Base-by-base conservation (phyloP, 2,888 invertebrate genomes). In the Apoderus coryli region DNA sequence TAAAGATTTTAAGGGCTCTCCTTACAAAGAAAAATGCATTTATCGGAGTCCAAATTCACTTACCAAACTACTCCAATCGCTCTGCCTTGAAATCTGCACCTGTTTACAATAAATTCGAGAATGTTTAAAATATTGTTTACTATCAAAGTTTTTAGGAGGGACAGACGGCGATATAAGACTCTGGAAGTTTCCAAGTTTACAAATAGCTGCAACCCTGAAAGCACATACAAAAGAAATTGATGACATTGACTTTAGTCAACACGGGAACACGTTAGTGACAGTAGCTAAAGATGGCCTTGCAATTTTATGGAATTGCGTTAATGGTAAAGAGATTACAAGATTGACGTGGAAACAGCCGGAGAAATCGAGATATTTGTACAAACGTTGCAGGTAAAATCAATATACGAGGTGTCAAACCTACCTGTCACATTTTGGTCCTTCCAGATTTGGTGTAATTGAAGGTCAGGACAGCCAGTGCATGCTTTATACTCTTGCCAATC, bases 161-260 rank as follows among this genome's bases (percentile, higher is more conserved):
- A 77, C 81, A 1, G 93, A 95, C 59, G 85, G 90, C 3, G 69
- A 72, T 48, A 62, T 95, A 16, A 67, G 90, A 32, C 59, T 93
- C 6, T 95, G 93, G 93, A 69, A 73, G 49, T 88, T 86, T 56
- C 90, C 92, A 1, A 72, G 75, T 44, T 65, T 90, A 61, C 65
- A 73, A 30, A 67, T 74, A 41, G 50, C 73, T 11, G 67, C 69
- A 46, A 76, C 77, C 43, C 61, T 89, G 6, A 64, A 73, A 38
- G 84, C 77, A 16, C 93, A 93, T 49, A 69, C 66, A 31, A 85
- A 85, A 58, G 93, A 93, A 68, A 81, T 95, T 40, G 93, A 93
- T 50, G 93, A 93, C 57, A 57, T 95, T 31, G 90, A 92, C 61
- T 82, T 93, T 52, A 85, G 82, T 58, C 77, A 80, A 2, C 73